phyloP scores from a whole-genome alignment of 1,140 invertebrate species.

The Mercenaria mercenaria region DNA sequence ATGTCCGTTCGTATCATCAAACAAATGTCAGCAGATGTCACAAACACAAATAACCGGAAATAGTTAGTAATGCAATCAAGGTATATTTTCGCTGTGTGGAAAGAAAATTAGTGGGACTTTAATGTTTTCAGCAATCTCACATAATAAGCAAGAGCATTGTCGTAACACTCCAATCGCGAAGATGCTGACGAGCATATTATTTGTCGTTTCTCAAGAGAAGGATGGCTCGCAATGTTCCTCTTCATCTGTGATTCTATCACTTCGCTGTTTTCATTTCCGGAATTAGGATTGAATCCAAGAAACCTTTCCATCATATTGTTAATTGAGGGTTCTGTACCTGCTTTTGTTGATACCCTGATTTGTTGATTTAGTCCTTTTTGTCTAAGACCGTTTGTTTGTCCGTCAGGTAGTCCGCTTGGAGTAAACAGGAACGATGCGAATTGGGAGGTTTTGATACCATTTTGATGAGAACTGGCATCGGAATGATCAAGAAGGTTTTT shows the following conservation, averaged over 20 bases:
- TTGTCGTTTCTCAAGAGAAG: neutral
- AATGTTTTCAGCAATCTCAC: constrained; percentile 15
- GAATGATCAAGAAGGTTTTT: neutral
- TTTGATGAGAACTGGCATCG: neutral
- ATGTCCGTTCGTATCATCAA: too few relatives aligned
- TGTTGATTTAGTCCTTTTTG: neutral
- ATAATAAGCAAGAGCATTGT: constrained; percentile 38
- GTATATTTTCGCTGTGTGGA: too few relatives aligned
- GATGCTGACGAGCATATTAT: neutral
- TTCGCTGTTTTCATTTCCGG: neutral
- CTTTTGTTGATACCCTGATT: too few relatives aligned
- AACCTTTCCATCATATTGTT: neutral
- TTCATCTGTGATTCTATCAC: neutral
- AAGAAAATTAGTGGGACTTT: neutral
- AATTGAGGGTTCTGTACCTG: neutral
- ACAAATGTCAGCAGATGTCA: too few relatives aligned
- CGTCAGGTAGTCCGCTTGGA: neutral
- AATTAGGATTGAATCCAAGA: neutral
- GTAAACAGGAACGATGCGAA: neutral
- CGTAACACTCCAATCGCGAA: constrained; percentile 7
- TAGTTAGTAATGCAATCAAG: too few relatives aligned
- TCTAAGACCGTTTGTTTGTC: neutral
- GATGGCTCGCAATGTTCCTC: neutral
- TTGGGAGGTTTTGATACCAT: neutral
- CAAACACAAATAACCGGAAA: too few relatives aligned